Percentiles rank a stretch among this genome's conserved stretches.
Conservation (phyloP, 1,140 invertebrate species). For the Monochamus saltuarius region DNA sequence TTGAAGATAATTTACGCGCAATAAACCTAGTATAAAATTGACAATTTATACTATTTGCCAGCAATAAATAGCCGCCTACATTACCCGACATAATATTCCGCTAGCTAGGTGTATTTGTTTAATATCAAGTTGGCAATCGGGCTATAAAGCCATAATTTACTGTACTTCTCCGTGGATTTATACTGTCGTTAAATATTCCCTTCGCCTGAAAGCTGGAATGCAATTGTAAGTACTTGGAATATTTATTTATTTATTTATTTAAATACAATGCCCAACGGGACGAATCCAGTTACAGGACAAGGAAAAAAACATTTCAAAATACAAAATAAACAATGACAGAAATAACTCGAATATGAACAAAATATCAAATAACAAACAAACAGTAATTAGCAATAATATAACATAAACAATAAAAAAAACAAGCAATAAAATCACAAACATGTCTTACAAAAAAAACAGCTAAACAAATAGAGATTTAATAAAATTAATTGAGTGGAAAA, state of each 20-base stretch:
- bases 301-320: too few relatives aligned
- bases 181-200: conserved; percentile 1
- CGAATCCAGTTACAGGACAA: too few relatives aligned
- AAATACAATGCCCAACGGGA: too few relatives aligned
- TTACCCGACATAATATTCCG: not conserved
- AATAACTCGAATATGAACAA: too few relatives aligned
- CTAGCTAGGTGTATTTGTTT: conserved; percentile 6
- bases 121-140: not conserved
- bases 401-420: too few relatives aligned
- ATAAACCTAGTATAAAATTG: conserved; percentile 8
- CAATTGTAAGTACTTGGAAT: not conserved
- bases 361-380: too few relatives aligned
- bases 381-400: too few relatives aligned
- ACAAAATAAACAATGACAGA: too few relatives aligned
- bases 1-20: not conserved
- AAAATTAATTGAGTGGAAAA: too few relatives aligned
- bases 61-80: conserved; percentile 4
- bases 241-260: not conserved
- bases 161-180: conserved; percentile 1
- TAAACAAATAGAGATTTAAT: too few relatives aligned
- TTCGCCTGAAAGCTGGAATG: not conserved
- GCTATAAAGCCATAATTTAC: conserved; percentile 3
- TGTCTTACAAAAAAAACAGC: too few relatives aligned
- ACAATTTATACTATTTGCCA: conserved; percentile 6
- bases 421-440: too few relatives aligned